phyloP scores from a whole-genome alignment of 2,113 vertebrate species.

The Gobius niger region DNA sequence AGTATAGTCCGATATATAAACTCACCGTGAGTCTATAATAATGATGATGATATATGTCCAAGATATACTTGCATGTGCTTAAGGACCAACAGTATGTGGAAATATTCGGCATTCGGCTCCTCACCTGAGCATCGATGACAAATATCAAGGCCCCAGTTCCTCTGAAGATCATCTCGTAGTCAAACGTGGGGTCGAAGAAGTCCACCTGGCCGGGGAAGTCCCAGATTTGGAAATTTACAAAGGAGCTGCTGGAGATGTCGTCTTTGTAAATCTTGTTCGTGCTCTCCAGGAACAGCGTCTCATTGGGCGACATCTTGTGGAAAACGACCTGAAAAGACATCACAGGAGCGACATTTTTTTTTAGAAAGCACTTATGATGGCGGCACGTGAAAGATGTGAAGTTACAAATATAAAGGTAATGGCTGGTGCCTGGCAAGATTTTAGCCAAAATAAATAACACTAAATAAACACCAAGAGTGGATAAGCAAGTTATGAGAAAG shows the following conservation, averaged over 20 bases:
- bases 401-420: no score
- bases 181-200: slow-evolving; percentile 97
- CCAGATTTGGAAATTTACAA: slow-evolving; percentile 99
- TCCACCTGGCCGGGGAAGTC: slow-evolving; percentile 98
- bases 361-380: not conserved
- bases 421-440: no score
- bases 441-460: not conserved
- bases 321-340: slow-evolving; percentile 88
- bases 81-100: not conserved
- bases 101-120: not conserved
- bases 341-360: not conserved
- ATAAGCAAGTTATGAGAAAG: not conserved
- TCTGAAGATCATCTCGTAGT: slow-evolving; percentile 99
- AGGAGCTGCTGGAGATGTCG: slow-evolving; percentile 98
- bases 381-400: no score
- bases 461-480: not conserved
- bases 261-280: slow-evolving; percentile 99
- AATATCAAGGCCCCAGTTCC: slow-evolving; percentile 98
- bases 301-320: slow-evolving; percentile 99
- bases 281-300: slow-evolving; percentile 97
- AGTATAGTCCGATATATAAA: slow-evolving; percentile 36
- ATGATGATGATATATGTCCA: no score
- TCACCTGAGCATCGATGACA: slow-evolving; percentile 98
- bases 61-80: no score
- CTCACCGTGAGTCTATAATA: slow-evolving; percentile 3